Evolutionary conservation across 2,888 invertebrate genomes (phyloP), one percentile per base, ranked within the genome.

Genomic region (Lycia hirtaria): DNA sequence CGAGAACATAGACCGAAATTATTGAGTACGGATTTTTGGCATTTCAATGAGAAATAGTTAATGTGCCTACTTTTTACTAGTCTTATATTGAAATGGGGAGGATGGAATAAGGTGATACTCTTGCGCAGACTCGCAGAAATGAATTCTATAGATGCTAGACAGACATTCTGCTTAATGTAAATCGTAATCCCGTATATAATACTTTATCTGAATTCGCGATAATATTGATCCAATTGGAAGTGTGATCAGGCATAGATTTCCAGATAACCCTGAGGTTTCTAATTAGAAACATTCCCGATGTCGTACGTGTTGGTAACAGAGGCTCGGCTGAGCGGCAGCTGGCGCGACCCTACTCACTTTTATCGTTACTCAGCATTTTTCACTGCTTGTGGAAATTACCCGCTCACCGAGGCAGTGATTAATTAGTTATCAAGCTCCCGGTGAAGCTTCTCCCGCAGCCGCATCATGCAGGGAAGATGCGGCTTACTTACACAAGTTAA

Each of bases 361-460:
- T 87, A 85, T 85, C 81, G 81, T 83, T 78, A 82, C 77, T 78
- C 80, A 82, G 85, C 81, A 81, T 85, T 88, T 87, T 87, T 84
- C 80, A 80, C 78, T 81, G 76, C 74, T 80, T 64, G 71, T 80
- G 84, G 81, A 85, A 87, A 87, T 87, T 83, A 82, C 78, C 65
- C 69, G 76, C 74, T 73, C 65, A 71, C 78, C 69, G 67, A 76
- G 82, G 73, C 81, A 76, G 80, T 86, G 87, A 88, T 88, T 88
- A 87, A 88, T 88, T 87, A 86, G 82, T 71, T 76, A 80, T 77
- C 75, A 77, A 72, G 77, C 72, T 61, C 57, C 43, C 33, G 56
- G 45, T 50, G 41, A 32, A 49, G 58, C 22, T 19, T 33, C 64
- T 55, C 33, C 55, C 48, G 41, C 51, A 38, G 30, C 20, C 41